Evolutionary conservation across 2,888 invertebrate genomes (phyloP), one percentile per base, ranked within the genome.

Genomic region (Erebia ligea): DNA sequence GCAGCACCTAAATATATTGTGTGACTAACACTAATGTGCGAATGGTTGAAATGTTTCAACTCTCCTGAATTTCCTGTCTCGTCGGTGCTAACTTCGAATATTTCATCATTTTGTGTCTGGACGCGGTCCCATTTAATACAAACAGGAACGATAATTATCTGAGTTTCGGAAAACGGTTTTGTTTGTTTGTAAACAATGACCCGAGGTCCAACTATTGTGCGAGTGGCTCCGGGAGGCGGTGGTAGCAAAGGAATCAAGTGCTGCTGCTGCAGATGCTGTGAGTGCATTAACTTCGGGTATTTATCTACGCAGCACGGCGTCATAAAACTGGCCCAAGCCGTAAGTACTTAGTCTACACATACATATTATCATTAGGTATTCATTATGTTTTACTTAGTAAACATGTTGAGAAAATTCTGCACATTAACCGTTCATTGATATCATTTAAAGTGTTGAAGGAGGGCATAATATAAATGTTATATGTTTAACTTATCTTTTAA

Each of bases 201-300:
- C 71, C 89, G 94, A 56, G 93, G 94, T 10, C 94, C 94, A 50
- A 93, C 93, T 1, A 89, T 94, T 72, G 89, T 94, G 67, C 86
- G 91, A 2, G 88, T 94, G 74, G 83, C 85, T 19, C 91, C 92
- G 1, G 82, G 84, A 13, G 86, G 84, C 6, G 74, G 78, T 13
- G 84, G 13, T 3, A 13, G 89, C 2, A 89, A 92, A 56, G 96
- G 96, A 64, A 92, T 96, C 73, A 95, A 95, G 80, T 95, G 97
- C 81, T 97, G 96, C 77, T 96, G 96, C 83, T 96, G 96, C 81
- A 92, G 95, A 72, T 96, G 97, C 81, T 97, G 96, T 81, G 96
- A 97, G 19, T 97, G 97, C 83, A 89, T 98, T 69, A 96, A 97
- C 85, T 94, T 97, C 67, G 95, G 95, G 57, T 97, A 97, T 84